Base-by-base conservation (phyloP, 1,140 invertebrate genomes). In the Aphelinus atriplicis region DNA sequence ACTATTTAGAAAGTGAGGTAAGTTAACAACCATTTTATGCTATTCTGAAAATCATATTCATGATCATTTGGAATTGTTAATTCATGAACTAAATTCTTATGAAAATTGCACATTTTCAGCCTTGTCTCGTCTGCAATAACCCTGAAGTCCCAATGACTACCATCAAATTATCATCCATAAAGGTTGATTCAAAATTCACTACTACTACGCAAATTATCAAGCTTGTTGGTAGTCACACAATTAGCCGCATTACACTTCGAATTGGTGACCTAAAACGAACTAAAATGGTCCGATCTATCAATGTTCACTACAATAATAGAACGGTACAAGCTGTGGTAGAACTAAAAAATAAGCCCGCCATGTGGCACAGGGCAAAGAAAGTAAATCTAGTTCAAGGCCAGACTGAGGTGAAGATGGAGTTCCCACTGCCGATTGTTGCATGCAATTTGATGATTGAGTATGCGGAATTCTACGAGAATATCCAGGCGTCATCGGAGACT, bases 381-480 rank as follows among this genome's bases (percentile, higher is more conserved):
- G 94, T 98, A 0, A 93, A 91, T 5, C 86, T 99, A 9, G 92
- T 95, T 63, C 94, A 96, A 5, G 96, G 95, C 0, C 97, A 99
- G 86, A 96, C 96, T 0, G 97, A 99, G 86, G 93, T 98, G 0
- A 97, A 98, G 88, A 95, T 98, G 68, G 96, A 98, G 84, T 97
- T 99, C 82, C 95, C 96, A 0, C 88, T 99, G 47, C 97, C 98
- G 0, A 98, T 99, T 60, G 95, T 98, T 1, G 97, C 97, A 0
- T 99, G 97, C 82, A 99, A 99, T 88, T 88, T 99, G n/a, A 99
- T 99, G 96, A 95, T 99, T 83, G 97, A 99, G 84, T 99, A 98
- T 88, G 94, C 95, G 0, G 97, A 99, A 82, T 99, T 99, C 86
- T 98, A 98, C 83, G 98, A 99, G 83, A 94, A 94, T 79, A 89